Conservation (phyloP, 2,113 vertebrate species). For the Podarcis raffonei region DNA sequence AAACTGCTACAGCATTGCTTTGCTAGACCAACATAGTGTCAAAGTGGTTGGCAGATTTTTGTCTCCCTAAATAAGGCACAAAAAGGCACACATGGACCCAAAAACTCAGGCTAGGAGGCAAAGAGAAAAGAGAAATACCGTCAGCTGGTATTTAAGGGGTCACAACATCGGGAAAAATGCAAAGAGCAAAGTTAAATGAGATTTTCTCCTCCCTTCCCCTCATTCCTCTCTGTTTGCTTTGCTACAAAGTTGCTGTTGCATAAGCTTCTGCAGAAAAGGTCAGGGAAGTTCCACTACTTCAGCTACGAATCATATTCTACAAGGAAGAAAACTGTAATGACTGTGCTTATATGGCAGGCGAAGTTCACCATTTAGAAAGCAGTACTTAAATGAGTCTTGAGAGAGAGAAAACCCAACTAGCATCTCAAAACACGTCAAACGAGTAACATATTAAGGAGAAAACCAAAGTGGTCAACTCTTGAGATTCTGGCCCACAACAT, state of each 20-base stretch:
- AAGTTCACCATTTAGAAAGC: slow-evolving; percentile 47
- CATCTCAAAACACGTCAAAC: slow-evolving; percentile 14
- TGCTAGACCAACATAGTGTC: not conserved
- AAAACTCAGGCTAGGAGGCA: not conserved
- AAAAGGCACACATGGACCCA: not conserved
- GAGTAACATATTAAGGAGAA: not conserved
- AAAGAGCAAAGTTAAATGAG: not conserved
- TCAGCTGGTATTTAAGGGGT: not conserved
- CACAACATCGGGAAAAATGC: not conserved
- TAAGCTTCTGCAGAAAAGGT: slow-evolving; percentile 58
- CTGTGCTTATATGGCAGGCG: slow-evolving; percentile 51
- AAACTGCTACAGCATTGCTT: not conserved
- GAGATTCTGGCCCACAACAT: too few species aligned
- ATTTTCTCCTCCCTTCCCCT: not conserved
- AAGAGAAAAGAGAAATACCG: not conserved
- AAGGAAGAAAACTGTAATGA: slow-evolving; percentile 50
- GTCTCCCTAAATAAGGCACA: not conserved
- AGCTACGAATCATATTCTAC: slow-evolving; percentile 56
- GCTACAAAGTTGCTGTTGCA: slow-evolving; percentile 58
- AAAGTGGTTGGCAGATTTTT: not conserved
- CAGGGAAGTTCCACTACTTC: slow-evolving; percentile 56
- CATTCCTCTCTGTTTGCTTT: slow-evolving; percentile 46
- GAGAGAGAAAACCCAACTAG: slow-evolving; percentile 14
- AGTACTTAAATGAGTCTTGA: slow-evolving; percentile 21
- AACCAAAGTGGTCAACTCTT: not conserved